Percentiles rank a stretch among this genome's conserved stretches.
phyloP scores from a whole-genome alignment of 2,113 vertebrate species.

The human region DNA sequence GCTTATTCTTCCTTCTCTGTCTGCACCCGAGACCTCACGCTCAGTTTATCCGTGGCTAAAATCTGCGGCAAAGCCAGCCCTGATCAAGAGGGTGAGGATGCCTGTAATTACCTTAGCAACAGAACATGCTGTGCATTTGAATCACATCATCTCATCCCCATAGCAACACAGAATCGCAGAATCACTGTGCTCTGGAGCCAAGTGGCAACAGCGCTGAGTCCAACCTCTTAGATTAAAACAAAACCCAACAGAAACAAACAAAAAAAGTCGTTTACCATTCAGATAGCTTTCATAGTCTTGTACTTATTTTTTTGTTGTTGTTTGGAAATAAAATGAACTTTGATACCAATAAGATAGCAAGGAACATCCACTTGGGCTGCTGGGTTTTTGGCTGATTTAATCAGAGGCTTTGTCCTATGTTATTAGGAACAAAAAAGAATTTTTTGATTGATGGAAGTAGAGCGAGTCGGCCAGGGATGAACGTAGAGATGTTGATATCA shows the following conservation, averaged over 20 bases:
- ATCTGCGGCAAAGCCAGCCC: background rate
- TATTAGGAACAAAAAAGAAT: background rate
- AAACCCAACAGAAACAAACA: slow-evolving; percentile 6
- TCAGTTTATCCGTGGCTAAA: background rate
- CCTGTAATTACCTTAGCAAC: slow-evolving; percentile 36
- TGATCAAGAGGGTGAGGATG: background rate
- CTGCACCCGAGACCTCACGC: background rate
- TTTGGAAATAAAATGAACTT: background rate
- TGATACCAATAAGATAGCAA: background rate
- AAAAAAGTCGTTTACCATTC: background rate
- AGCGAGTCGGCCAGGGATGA: background rate
- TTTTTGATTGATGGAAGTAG: background rate
- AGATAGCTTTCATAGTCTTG: background rate
- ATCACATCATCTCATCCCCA: slow-evolving; percentile 46
- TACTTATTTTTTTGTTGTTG: background rate
- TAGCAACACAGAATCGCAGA: slow-evolving; percentile 45
- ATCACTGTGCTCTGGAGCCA: background rate
- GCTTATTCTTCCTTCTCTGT: background rate
- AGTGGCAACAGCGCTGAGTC: background rate
- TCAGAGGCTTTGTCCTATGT: background rate
- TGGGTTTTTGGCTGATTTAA: background rate
- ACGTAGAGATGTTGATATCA: background rate
- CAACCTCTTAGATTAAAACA: slow-evolving; percentile 17
- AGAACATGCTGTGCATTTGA: slow-evolving; percentile 21
- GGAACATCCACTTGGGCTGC: background rate